phyloP scores from a whole-genome alignment of 53 echinoderm and acorn worm species.

The Paelopatides confundens region DNA sequence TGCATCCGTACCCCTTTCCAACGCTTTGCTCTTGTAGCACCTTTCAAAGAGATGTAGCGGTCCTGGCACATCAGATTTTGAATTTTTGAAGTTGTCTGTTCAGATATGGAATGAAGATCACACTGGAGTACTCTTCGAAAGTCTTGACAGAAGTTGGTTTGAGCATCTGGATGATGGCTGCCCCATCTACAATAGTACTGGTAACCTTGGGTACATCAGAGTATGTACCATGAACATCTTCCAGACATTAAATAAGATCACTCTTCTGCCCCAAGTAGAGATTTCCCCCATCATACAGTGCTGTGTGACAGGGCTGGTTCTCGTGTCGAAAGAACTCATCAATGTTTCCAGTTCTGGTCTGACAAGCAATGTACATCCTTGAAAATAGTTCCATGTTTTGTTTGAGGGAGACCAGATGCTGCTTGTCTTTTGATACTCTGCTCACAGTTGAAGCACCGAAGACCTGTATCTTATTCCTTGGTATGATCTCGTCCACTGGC shows the following conservation, averaged over 20 bases:
- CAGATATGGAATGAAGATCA: conserved; percentile 34
- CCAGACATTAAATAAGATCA: conserved; percentile 36
- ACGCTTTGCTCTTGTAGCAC: conserved; percentile 37
- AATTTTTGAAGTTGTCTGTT: too few species aligned
- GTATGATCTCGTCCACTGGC: neutral
- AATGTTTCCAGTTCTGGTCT: neutral
- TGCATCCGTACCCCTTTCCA: conserved; percentile 48
- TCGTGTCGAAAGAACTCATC: conserved; percentile 1
- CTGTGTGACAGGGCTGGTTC: too few species aligned
- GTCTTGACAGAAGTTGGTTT: conserved; percentile 17
- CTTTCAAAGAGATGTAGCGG: conserved; percentile 44
- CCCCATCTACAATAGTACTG: conserved; percentile 12
- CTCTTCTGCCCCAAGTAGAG: conserved; percentile 30
- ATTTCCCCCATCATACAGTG: conserved; percentile 5
- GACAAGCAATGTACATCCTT: neutral
- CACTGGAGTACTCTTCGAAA: conserved; percentile 19
- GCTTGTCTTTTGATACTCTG: neutral
- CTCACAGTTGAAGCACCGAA: neutral
- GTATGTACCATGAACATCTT: neutral
- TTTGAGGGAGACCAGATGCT: neutral
- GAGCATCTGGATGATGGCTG: conserved; percentile 39
- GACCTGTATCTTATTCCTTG: conserved; percentile 27
- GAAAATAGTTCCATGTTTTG: neutral
- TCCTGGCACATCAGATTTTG: conserved; percentile 25
- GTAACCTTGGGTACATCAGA: conserved; percentile 9